Evolutionary conservation across 2,888 invertebrate genomes (phyloP), one percentile per base, ranked within the genome.

Genomic region (Harpalus rubripes): DNA sequence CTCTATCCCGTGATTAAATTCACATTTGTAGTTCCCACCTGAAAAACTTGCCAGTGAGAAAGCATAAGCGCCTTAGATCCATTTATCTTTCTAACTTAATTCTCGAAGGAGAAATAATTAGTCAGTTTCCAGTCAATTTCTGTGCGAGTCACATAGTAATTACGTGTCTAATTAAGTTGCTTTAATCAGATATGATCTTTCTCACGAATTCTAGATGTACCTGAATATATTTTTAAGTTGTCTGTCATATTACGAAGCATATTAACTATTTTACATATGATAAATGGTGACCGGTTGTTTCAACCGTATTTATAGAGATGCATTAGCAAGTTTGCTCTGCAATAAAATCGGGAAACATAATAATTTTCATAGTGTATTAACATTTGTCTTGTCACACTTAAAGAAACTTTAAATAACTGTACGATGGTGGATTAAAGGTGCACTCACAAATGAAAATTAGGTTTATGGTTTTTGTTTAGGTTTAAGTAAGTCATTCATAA

Each of bases 141-240:
- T 15, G 44, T 63, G 18, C 78, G 22, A 76, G 76, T 84, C 84
- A 84, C 84, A 84, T 84, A 63, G 63, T 78, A 84, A 84, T 84
- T 84, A 78, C 76, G 44, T 65, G 26, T 15, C 78, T 84, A 84
- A 84, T 84, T 84, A 84, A 84, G 84, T 61, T 72, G 41, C 16
- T 78, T 83, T 61, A 76, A 84, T 32, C 78, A 78, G 84, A 84
- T 84, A 84, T 76, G 78, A 84, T 84, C 84, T 78, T 84, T 84
- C 84, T 84, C 84, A 84, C 84, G 84, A 63, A 84, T 76, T 84
- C 84, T 63, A 59, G 80, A 80, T 80, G 80, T 80, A 80, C 80
- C 59, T 80, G 80, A 10, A 44, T 80, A 16, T 80, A 80, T 80
- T 80, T 82, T 82, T 82, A 72, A 72, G 58, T 82, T 59, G 74